Evolutionary conservation across 2,888 invertebrate genomes (phyloP).

Genomic region (Pseudolycoriella hygida): DNA sequence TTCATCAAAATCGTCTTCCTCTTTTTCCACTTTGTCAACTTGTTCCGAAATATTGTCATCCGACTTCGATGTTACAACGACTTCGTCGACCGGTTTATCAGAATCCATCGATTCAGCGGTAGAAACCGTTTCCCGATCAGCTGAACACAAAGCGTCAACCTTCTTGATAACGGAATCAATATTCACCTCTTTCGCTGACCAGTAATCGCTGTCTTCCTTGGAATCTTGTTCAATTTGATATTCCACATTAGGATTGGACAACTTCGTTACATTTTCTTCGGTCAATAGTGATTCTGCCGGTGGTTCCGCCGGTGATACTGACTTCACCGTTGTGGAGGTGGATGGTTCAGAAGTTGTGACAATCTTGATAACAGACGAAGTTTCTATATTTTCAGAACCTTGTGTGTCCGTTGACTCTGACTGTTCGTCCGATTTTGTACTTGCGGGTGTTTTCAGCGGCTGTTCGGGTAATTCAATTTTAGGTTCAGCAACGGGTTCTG

Average conservation of each 20-base stretch:
- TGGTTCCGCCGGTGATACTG: background rate
- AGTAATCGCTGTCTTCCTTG: conserved; percentile 55
- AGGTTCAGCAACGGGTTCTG: background rate
- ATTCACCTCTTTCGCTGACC: conserved; percentile 63
- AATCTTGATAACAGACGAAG: background rate
- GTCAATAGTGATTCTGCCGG: conserved; percentile 17
- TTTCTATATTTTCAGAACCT: background rate
- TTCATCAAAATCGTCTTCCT: conserved; percentile 21
- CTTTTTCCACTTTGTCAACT: conserved; percentile 9
- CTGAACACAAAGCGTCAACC: conserved; percentile 39
- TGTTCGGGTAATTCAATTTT: background rate
- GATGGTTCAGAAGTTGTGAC: background rate
- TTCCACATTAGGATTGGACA: conserved; percentile 16
- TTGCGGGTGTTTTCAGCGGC: background rate
- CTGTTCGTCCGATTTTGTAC: background rate
- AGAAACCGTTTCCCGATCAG: background rate
- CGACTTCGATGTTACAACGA: background rate
- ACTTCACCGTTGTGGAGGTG: conserved; percentile 13
- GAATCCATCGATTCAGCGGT: too few relatives aligned
- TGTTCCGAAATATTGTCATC: conserved; percentile 11
- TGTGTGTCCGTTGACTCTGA: background rate
- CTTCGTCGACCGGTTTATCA: background rate
- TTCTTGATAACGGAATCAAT: conserved; percentile 70
- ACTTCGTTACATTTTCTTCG: conserved; percentile 24
- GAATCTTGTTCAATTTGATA: conserved; percentile 33